Evolutionary conservation across 2,888 invertebrate genomes (phyloP).

Genomic region (Hirtodrosophila histrioides): DNA sequence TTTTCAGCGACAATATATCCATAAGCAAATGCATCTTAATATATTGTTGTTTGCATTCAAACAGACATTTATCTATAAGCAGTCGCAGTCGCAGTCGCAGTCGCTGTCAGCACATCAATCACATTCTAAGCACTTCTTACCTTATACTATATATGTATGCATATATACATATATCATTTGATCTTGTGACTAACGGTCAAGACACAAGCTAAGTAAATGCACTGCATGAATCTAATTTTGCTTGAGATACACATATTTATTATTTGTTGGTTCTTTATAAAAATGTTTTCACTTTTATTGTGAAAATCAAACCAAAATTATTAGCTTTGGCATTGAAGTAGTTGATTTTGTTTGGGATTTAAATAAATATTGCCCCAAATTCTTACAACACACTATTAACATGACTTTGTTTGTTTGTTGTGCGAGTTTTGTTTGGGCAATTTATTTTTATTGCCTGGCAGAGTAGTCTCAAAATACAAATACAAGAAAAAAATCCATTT

Average conservation of each 20-base stretch:
- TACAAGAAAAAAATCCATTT: not conserved
- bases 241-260: not conserved
- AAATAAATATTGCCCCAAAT: slow-evolving; percentile 34
- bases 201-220: slow-evolving; percentile 23
- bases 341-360: slow-evolving; percentile 11
- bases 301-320: not conserved
- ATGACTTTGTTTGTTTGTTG: slow-evolving; percentile 53
- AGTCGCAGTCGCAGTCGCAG: slow-evolving; percentile 16
- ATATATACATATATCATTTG: slow-evolving; percentile 35
- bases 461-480: slow-evolving; percentile 16
- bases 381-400: slow-evolving; percentile 42
- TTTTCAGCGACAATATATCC: slow-evolving; percentile 39
- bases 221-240: slow-evolving; percentile 14
- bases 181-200: slow-evolving; percentile 53
- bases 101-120: slow-evolving; percentile 65
- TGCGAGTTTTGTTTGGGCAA: slow-evolving; percentile 35
- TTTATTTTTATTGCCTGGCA: slow-evolving; percentile 46
- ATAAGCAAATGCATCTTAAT: slow-evolving; percentile 50
- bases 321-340: slow-evolving; percentile 53
- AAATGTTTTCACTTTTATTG: slow-evolving; percentile 18
- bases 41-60: slow-evolving; percentile 48
- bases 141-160: slow-evolving; percentile 1
- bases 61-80: slow-evolving; percentile 45
- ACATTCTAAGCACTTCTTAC: slow-evolving; percentile 42
- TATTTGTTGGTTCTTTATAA: not conserved